Evolutionary conservation across 2,797 vertebrate genomes (phyloP), one percentile per base, ranked within the genome.

Genomic region (Pyrocephalus nanus): DNA sequence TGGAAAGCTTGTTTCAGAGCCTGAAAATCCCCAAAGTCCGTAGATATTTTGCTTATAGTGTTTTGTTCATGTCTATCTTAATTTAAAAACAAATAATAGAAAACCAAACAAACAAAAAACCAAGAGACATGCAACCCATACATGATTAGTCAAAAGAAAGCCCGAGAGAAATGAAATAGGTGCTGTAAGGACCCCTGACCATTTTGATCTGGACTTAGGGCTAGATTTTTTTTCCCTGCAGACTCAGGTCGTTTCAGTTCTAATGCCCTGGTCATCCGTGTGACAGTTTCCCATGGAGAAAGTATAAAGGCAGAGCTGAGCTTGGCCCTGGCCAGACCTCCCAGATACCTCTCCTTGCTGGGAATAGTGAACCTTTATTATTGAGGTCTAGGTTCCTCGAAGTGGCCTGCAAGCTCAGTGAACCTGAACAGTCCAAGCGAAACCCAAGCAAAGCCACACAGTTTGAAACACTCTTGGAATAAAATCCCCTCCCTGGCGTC

Each of bases 391-490:
- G 50, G 79, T 76, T 93, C 42, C 34, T 79, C 2, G 2, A 85
- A 84, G 67, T 61, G 71, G 88, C 66, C 88, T 86, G 88, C 53
- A 92, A 82, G 42, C 66, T 93, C 94, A 84, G 38, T 92, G 95
- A 96, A 94, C 92, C 91, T 51, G 91, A 97, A 95, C 88, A 7
- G 76, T 61, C 83, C 86, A 96, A 93, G 83, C 55, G 9, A 94
- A 95, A 94, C 82, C 70, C 55, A 94, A 96, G 94, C 88, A 96
- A 84, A 96, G 86, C 86, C 76, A 64, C 79, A 94, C 73, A 64
- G 83, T 88, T 94, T 90, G 82, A 91, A 95, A 61, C 25, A 43
- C 60, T 92, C 42, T 76, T 76, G 90, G 80, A 93, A 94, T 30
- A 71, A 92, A 96, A 93, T 92, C 88, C 74, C 94, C 83, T 93